Percentiles rank a stretch among this genome's conserved stretches.
Evolutionary conservation across 2,113 vertebrate species (phyloP).

Genomic region (Gymnogyps californianus): DNA sequence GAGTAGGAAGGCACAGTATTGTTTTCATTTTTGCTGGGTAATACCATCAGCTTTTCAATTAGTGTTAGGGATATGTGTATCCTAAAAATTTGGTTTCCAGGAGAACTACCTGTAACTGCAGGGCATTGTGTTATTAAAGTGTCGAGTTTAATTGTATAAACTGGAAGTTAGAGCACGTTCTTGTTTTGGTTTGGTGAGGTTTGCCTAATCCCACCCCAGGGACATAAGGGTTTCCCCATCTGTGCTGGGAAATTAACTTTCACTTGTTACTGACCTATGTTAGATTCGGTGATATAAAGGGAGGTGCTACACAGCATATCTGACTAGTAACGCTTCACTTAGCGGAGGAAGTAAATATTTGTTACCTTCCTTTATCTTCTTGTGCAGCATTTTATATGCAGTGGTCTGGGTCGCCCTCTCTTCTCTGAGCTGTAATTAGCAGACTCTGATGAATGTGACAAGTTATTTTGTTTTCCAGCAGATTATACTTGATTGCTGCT

Average conservation of each 20-base stretch:
- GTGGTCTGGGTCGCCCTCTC: not conserved
- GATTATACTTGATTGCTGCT: not conserved
- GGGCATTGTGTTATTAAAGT: not conserved
- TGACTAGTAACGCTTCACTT: not conserved
- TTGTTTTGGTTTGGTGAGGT: not conserved
- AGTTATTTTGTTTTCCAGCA: not conserved
- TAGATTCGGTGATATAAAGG: rapidly evolving
- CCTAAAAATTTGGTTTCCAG: not conserved
- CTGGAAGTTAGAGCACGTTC: not conserved
- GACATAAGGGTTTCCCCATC: not conserved
- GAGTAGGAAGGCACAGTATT: not conserved
- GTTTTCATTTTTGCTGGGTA: not conserved
- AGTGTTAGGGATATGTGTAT: not conserved
- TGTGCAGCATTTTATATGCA: not conserved
- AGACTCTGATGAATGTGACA: not conserved
- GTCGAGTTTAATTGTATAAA: not conserved
- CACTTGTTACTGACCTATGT: not conserved
- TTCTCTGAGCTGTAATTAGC: not conserved
- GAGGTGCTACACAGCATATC: not conserved
- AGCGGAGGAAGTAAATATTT: too few relatives aligned
- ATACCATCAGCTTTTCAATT: not conserved
- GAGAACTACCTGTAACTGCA: not conserved
- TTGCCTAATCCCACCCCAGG: not conserved
- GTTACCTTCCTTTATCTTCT: not conserved
- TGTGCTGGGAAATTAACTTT: not conserved